Conservation (phyloP, 1,140 invertebrate species). For the Oncopodura yosiiana region DNA sequence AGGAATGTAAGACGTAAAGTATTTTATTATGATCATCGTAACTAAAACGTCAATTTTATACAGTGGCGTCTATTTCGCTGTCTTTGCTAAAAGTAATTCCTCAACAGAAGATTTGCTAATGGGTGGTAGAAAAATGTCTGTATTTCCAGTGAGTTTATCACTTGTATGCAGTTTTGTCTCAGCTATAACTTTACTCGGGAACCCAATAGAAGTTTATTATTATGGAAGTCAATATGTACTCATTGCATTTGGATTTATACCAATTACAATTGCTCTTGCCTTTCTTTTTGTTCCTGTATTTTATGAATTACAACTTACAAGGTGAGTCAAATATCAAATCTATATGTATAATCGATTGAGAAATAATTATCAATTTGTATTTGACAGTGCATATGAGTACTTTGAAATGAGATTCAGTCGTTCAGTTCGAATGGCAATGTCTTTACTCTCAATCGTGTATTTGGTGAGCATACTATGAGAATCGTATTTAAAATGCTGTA, state of each 20-base stretch:
- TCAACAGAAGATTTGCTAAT: slow-evolving; percentile 67
- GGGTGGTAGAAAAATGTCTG: slow-evolving; percentile 48
- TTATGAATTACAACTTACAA: slow-evolving; percentile 65
- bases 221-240: slow-evolving; percentile 63
- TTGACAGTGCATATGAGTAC: too few species aligned
- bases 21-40: too few species aligned
- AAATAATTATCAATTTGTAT: too few species aligned
- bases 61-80: too few species aligned
- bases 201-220: slow-evolving; percentile 48
- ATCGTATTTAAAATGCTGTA: neutral
- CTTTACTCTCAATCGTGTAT: slow-evolving; percentile 4
- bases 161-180: slow-evolving; percentile 17
- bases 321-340: too few species aligned
- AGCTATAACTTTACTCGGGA: slow-evolving; percentile 25
- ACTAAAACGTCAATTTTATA: too few species aligned
- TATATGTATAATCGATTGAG: too few species aligned
- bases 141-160: slow-evolving; percentile 5
- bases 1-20: too few species aligned
- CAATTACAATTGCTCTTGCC: slow-evolving; percentile 55
- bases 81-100: slow-evolving; percentile 60
- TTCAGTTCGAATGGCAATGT: slow-evolving; percentile 3
- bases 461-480: slow-evolving; percentile 1
- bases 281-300: slow-evolving; percentile 69
- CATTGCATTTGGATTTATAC: slow-evolving; percentile 49
- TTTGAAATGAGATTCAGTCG: slow-evolving; percentile 26